phyloP scores from a whole-genome alignment of 2,113 vertebrate species.

The Hipposideros armiger region DNA sequence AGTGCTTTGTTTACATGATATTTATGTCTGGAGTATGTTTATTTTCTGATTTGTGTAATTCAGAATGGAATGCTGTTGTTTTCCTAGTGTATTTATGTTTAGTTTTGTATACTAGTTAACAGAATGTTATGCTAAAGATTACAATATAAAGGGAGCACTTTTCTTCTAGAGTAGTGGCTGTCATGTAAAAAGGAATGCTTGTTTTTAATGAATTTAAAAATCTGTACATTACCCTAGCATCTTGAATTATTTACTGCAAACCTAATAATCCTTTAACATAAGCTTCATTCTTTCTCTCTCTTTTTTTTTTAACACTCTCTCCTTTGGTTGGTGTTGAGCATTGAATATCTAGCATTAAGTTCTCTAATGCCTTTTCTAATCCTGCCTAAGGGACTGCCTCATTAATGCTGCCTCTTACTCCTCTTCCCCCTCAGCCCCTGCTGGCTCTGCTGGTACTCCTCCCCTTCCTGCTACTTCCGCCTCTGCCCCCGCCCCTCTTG shows the following conservation, averaged over 20 bases:
- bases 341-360: constrained; percentile 83
- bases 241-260: constrained; percentile 67
- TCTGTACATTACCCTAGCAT: constrained; percentile 51
- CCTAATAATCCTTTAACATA: constrained; percentile 74
- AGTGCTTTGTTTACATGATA: not conserved
- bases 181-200: constrained; percentile 73
- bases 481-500: constrained; percentile 87
- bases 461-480: constrained; percentile 90
- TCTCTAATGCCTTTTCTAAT: constrained; percentile 83
- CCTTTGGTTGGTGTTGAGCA: constrained; percentile 67
- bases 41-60: constrained; percentile 52
- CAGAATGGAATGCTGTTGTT: constrained; percentile 25
- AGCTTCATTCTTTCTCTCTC: constrained; percentile 65
- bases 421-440: constrained; percentile 89
- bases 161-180: constrained; percentile 70
- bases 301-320: constrained; percentile 26
- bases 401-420: constrained; percentile 89
- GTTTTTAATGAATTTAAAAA: constrained; percentile 67
- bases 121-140: not conserved
- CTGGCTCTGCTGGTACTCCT: constrained; percentile 91
- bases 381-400: constrained; percentile 67
- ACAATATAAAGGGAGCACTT: not conserved
- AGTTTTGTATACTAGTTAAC: constrained; percentile 2
- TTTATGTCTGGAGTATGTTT: not conserved
- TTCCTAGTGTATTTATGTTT: constrained; percentile 43